Evolutionary conservation across 2,797 vertebrate species (phyloP).

Genomic region (Ataeniobius toweri): DNA sequence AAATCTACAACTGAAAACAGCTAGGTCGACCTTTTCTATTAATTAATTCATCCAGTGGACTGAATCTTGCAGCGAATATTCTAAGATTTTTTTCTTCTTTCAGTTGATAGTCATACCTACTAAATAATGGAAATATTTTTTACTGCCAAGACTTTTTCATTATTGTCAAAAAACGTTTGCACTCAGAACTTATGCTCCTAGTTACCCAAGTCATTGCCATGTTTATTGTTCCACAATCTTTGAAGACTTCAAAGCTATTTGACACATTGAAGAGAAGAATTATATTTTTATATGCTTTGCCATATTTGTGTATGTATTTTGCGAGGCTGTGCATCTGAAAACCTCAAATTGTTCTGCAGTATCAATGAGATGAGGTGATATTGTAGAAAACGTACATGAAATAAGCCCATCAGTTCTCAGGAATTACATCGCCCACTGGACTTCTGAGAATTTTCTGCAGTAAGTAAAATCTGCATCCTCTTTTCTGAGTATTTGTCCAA

Average conservation of each 20-base stretch:
- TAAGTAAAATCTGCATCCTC: constrained; percentile 7
- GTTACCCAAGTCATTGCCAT: neutral
- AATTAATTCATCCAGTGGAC: too few relatives aligned
- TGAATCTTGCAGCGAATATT: too few relatives aligned
- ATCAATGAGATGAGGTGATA: neutral
- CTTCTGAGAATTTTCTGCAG: constrained; percentile 23
- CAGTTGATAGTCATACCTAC: neutral
- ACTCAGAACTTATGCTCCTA: neutral
- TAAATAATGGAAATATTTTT: neutral
- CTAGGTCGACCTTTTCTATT: too few relatives aligned
- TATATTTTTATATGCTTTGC: neutral
- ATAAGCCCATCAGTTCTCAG: neutral
- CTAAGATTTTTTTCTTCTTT: neutral
- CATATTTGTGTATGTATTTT: neutral
- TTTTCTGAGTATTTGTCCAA: constrained; percentile 7
- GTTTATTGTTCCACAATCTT: neutral
- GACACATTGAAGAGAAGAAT: neutral
- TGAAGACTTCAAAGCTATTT: neutral
- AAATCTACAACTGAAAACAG: too few relatives aligned
- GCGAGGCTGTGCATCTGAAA: neutral
- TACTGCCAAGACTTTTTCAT: neutral
- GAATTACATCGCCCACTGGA: neutral
- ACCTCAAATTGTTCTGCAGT: neutral
- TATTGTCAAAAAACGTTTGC: neutral
- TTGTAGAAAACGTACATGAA: neutral